Conservation (phyloP, 2,113 vertebrate species). For the Cavia porcellus region DNA sequence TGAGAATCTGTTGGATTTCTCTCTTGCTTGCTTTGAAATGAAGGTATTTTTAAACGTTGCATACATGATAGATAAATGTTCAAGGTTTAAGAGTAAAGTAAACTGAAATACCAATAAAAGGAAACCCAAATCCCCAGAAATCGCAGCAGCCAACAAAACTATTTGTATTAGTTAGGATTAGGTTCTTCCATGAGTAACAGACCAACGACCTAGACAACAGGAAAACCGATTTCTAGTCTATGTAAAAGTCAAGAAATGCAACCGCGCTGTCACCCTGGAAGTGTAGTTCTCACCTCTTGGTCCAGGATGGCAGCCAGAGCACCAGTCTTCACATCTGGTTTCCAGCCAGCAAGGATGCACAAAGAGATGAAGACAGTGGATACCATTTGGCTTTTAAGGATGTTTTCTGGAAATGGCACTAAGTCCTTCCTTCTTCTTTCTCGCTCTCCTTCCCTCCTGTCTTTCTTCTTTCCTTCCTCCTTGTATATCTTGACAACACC, state of each 20-base stretch:
- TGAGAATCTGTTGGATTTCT: background rate
- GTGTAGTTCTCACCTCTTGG: background rate
- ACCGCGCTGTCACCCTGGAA: background rate
- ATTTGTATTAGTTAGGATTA: background rate
- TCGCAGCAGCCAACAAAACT: background rate
- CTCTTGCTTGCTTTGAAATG: background rate
- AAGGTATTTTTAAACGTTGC: background rate
- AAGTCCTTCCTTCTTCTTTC: background rate
- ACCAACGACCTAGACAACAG: background rate
- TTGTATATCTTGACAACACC: background rate
- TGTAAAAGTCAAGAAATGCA: background rate
- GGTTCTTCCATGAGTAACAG: background rate
- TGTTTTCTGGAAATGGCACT: background rate
- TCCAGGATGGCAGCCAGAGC: background rate
- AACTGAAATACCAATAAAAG: background rate
- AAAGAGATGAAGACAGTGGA: background rate
- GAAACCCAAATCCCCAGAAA: background rate
- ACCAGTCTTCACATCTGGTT: background rate
- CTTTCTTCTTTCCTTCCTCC: background rate
- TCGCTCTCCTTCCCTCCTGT: background rate
- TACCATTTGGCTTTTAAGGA: background rate
- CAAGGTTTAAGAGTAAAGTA: background rate
- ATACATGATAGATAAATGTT: background rate
- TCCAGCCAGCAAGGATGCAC: background rate
- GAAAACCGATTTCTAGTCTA: background rate